Evolutionary conservation across 2,113 vertebrate genomes (phyloP).

Genomic region (Petroica traversi): DNA sequence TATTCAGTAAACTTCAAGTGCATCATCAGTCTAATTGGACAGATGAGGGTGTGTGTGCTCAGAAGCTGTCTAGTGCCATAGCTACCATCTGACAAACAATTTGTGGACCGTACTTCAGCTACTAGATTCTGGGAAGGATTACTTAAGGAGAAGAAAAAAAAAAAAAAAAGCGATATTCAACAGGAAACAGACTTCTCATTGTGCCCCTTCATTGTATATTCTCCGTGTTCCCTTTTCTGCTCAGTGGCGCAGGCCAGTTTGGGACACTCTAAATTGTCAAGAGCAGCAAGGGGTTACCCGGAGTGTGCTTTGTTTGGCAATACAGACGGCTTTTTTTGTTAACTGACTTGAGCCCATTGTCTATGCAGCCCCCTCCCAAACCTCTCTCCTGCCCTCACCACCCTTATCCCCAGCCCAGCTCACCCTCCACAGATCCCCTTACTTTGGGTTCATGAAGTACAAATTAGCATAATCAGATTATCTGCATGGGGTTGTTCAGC

Average conservation of each 20-base stretch:
- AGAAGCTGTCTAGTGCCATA: slow-evolving; percentile 4
- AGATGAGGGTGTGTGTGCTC: background rate
- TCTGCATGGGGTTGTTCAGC: slow-evolving; percentile 77
- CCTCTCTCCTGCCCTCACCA: slow-evolving; percentile 2
- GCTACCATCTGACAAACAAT: background rate
- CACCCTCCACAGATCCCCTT: slow-evolving; percentile 71
- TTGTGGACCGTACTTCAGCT: background rate
- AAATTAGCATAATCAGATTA: slow-evolving; percentile 99
- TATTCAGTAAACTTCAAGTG: background rate
- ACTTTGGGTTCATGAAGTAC: slow-evolving; percentile 94
- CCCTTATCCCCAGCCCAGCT: slow-evolving; percentile 34
- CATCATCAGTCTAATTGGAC: background rate
- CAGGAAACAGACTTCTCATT: slow-evolving; percentile 24
- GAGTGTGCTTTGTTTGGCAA: slow-evolving; percentile 70
- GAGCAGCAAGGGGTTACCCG: slow-evolving; percentile 62
- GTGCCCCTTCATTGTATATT: slow-evolving; percentile 3
- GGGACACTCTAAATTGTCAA: slow-evolving; percentile 70
- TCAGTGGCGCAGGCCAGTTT: slow-evolving; percentile 10
- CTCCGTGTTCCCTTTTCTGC: background rate
- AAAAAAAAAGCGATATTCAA: background rate
- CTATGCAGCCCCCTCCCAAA: background rate
- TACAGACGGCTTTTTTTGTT: slow-evolving; percentile 68
- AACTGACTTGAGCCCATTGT: slow-evolving; percentile 67
- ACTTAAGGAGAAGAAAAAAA: background rate
- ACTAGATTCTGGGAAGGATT: slow-evolving; percentile 9